Evolutionary conservation across 2,113 vertebrate genomes (phyloP), one percentile per base, ranked within the genome.

Genomic region (Sapayoa aenigma): DNA sequence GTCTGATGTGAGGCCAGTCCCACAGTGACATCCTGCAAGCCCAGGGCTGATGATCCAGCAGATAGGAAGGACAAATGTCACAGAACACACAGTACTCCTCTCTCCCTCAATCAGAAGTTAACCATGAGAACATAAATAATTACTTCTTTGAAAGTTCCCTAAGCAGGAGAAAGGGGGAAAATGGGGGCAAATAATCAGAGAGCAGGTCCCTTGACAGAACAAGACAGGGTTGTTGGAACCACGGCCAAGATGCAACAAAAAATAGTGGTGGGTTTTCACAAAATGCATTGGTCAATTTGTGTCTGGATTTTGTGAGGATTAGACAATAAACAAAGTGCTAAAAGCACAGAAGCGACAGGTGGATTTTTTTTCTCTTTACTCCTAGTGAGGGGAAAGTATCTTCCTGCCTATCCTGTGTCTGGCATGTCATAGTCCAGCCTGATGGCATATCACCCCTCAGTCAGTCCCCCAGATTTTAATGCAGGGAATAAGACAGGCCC

Each of bases 261-360:
- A 50, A 56, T 14, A 49, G 14, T 1, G 7, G n/a, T 33, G 33
- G 44, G 19, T 67, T 67, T 62, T 66, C 42, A 72, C 39, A 72
- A 35, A 86, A 31, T 0, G 1, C 2, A 0, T 8, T 1, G 1
- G 41, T 16, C 18, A 60, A 10, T 31, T 71, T 67, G 16, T 23
- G 14, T 6, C 68, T 28, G 44, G 35, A 24, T 27, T 35, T 58
- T 42, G 67, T 31, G 6, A 56, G 35, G 21, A 59, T 9, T 7
- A 66, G n/a, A 53, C 37, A 52, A 52, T 5, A 75, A 76, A 37
- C 12, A 21, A 72, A 83, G 41, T 14, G 28, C 53, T 67, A 59
- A 80, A 89, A 58, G 73, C 59, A 73, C 24, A 62, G 22, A 62
- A 65, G 17, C 9, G 23, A 86, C 68, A 73, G 33, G 46, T 9